A percentile compares a stretch with the other conserved stretches of the same genome.
phyloP scores from a whole-genome alignment of 2,888 invertebrate species.

The Hypselothyrea guttata region DNA sequence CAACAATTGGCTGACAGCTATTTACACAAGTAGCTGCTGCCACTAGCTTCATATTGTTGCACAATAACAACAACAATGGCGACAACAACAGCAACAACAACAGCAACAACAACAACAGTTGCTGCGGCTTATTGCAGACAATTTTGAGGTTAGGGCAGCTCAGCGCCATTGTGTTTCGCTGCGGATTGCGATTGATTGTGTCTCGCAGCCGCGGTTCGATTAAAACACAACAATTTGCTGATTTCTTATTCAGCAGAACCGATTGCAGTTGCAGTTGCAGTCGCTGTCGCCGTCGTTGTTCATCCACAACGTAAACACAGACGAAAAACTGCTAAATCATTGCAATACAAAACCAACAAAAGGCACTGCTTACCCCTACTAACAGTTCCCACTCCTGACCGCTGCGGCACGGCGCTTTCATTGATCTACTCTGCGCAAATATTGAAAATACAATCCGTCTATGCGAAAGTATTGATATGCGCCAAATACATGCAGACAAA shows the following conservation, averaged over 20 bases:
- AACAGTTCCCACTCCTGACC: slow-evolving; percentile 1
- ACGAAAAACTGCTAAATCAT: slow-evolving; percentile 78
- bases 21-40: slow-evolving; percentile 71
- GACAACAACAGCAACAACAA: neutral
- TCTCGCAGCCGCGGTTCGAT: slow-evolving; percentile 54
- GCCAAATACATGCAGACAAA: slow-evolving; percentile 39
- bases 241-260: slow-evolving; percentile 67
- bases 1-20: slow-evolving; percentile 78
- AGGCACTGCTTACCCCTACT: slow-evolving; percentile 43
- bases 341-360: slow-evolving; percentile 77
- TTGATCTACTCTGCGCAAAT: slow-evolving; percentile 70
- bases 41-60: slow-evolving; percentile 4
- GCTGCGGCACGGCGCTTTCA: slow-evolving; percentile 23
- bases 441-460: slow-evolving; percentile 76
- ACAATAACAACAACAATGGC: slow-evolving; percentile 3
- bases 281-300: slow-evolving; percentile 35
- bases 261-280: slow-evolving; percentile 11
- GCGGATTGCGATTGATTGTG: slow-evolving; percentile 24
- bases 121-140: slow-evolving; percentile 57
- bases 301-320: slow-evolving; percentile 77
- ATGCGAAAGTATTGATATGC: slow-evolving; percentile 72
- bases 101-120: neutral
- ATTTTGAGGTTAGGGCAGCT: slow-evolving; percentile 13
- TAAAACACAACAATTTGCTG: slow-evolving; percentile 77
- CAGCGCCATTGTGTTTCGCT: slow-evolving; percentile 38